Conservation (phyloP, 2,113 vertebrate species). For the Pithys albifrons region DNA sequence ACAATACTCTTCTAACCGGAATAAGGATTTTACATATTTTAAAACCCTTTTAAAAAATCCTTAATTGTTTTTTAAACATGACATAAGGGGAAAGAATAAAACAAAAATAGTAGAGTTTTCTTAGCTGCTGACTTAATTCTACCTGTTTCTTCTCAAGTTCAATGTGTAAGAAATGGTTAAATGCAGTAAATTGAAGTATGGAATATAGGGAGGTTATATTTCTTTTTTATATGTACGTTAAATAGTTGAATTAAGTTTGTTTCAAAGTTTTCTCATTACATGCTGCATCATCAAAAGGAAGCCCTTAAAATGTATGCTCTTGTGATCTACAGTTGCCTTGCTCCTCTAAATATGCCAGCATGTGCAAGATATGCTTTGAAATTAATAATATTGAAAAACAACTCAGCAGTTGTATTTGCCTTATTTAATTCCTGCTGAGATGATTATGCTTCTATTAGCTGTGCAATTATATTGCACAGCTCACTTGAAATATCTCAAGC, state of each 20-base stretch:
- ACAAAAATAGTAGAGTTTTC: accelerated
- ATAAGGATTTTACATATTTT: neutral
- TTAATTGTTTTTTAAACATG: neutral
- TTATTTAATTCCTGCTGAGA: slow-evolving; percentile 71
- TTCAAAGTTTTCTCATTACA: slow-evolving; percentile 47
- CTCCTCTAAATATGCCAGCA: slow-evolving; percentile 33
- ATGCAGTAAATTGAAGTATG: neutral
- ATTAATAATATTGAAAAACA: slow-evolving; percentile 73
- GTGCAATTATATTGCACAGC: slow-evolving; percentile 69
- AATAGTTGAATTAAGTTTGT: slow-evolving; percentile 31
- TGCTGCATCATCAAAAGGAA: slow-evolving; percentile 41
- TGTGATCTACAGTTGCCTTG: slow-evolving; percentile 42
- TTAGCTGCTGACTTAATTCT: neutral
- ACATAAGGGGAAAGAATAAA: neutral
- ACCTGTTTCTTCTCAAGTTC: neutral
- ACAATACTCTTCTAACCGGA: neutral
- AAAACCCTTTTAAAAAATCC: neutral
- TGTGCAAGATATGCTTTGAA: slow-evolving; percentile 58
- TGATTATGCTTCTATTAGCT: slow-evolving; percentile 75
- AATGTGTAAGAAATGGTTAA: neutral
- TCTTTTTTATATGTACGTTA: slow-evolving; percentile 14
- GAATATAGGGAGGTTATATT: neutral
- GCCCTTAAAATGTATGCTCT: slow-evolving; percentile 29
- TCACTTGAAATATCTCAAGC: slow-evolving; percentile 63
- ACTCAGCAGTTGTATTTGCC: slow-evolving; percentile 65